These are phyloP conservation scores for Cylas formicarius DNA, from an alignment of 1,140 invertebrate species.

Conservation along the genomic window DNA sequence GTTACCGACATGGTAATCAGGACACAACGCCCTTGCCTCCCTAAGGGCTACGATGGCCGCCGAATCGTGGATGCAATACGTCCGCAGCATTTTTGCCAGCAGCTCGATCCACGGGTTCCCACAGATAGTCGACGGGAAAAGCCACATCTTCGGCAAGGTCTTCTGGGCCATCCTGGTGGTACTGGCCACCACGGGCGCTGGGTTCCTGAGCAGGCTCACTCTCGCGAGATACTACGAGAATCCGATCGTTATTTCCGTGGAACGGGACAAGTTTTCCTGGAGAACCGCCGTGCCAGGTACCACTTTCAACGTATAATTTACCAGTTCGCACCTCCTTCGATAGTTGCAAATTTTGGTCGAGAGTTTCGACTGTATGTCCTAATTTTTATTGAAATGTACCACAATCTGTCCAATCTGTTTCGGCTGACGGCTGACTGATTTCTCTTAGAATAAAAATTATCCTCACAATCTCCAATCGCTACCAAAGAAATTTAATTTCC, in stretches of 20 bases:
- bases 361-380: too few species aligned
- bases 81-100: constrained; percentile 13
- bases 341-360: too few species aligned
- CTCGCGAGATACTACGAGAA: constrained; percentile 59
- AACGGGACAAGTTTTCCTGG: constrained; percentile 62
- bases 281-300: constrained; percentile 52
- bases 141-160: constrained; percentile 32
- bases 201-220: constrained; percentile 50
- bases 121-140: constrained; percentile 16
- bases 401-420: too few species aligned
- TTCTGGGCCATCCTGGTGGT: constrained; percentile 45
- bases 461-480: too few species aligned
- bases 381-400: too few species aligned
- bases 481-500: too few species aligned
- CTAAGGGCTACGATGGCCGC: constrained; percentile 1
- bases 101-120: constrained; percentile 23
- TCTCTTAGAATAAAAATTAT: too few species aligned
- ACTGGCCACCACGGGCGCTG: constrained; percentile 42
- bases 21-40: too few species aligned
- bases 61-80: constrained; percentile 9
- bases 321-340: too few species aligned
- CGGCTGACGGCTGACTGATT: too few species aligned
- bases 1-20: too few species aligned
- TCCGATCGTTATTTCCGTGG: constrained; percentile 65
- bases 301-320: background rate